These are phyloP conservation scores for Agonopterix heracliana DNA, from an alignment of 2,888 invertebrate species.

Conservation along the genomic window DNA sequence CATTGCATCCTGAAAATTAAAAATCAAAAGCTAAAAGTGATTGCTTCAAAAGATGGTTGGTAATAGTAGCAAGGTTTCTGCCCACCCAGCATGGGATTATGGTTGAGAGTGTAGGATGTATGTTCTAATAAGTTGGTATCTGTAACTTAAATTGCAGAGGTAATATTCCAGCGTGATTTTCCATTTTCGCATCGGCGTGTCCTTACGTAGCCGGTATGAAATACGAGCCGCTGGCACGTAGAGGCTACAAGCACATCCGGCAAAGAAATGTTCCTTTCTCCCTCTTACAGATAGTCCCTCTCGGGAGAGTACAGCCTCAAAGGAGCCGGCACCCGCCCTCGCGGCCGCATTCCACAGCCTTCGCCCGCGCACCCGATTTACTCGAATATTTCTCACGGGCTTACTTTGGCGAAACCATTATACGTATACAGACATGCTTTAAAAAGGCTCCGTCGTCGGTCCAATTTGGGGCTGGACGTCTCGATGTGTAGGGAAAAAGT, in stretches of 20 bases:
- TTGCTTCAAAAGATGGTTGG: no score
- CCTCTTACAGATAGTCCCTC: slow-evolving; percentile 56
- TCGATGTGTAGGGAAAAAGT: slow-evolving; percentile 26
- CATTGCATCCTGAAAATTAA: no score
- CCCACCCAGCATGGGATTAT: no score
- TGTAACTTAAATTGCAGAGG: no score
- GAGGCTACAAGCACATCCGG: slow-evolving; percentile 42
- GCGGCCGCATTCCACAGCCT: slow-evolving; percentile 64
- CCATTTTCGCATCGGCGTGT: background rate
- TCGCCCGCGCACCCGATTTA: slow-evolving; percentile 55
- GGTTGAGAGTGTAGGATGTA: no score
- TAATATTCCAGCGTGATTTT: background rate
- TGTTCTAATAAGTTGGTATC: no score
- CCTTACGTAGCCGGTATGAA: background rate
- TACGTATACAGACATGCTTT: slow-evolving; percentile 30
- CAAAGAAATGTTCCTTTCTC: slow-evolving; percentile 57
- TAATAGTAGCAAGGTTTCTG: no score
- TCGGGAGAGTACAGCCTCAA: slow-evolving; percentile 60
- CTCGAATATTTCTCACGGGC: slow-evolving; percentile 74
- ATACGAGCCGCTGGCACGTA: slow-evolving; percentile 2
- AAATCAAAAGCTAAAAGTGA: no score
- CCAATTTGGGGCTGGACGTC: slow-evolving; percentile 33
- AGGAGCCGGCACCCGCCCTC: slow-evolving; percentile 72
- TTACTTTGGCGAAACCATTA: slow-evolving; percentile 69
- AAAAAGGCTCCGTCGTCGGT: slow-evolving; percentile 29